Evolutionary conservation across 1,140 invertebrate genomes (phyloP).

Genomic region (Drosophila murphyi): DNA sequence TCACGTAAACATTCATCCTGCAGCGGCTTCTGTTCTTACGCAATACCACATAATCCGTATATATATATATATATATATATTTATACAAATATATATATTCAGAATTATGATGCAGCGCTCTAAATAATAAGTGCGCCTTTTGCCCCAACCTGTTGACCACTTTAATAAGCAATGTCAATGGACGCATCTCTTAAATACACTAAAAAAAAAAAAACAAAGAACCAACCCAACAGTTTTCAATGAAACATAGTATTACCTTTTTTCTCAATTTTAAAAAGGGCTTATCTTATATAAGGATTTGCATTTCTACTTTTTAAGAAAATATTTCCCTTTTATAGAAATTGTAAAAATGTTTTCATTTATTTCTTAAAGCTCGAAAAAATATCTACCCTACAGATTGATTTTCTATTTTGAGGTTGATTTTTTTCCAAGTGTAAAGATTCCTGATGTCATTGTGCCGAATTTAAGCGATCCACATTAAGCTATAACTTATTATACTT

Average conservation of each 20-base stretch:
- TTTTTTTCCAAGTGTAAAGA: conserved; percentile 33
- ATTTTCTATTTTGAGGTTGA: no score
- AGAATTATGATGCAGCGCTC: background rate
- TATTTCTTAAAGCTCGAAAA: no score
- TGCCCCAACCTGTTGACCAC: conserved; percentile 11
- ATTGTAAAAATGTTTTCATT: no score
- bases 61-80: conserved; percentile 2
- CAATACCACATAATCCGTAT: background rate
- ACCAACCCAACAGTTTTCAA: no score
- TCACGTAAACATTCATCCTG: background rate
- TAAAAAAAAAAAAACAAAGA: no score
- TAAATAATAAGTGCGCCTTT: conserved; percentile 26
- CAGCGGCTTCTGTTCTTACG: background rate
- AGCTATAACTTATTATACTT: conserved; percentile 42
- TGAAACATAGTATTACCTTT: no score
- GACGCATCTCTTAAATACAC: background rate
- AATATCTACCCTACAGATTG: no score
- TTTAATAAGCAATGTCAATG: conserved; percentile 32
- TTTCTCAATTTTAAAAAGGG: no score
- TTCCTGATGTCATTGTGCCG: conserved; percentile 54
- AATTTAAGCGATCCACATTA: conserved; percentile 55
- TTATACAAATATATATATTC: background rate
- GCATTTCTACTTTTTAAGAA: no score
- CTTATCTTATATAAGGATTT: no score
- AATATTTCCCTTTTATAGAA: no score